Base-by-base conservation (phyloP, 2,888 invertebrate genomes). In the Eupeodes luniger region DNA sequence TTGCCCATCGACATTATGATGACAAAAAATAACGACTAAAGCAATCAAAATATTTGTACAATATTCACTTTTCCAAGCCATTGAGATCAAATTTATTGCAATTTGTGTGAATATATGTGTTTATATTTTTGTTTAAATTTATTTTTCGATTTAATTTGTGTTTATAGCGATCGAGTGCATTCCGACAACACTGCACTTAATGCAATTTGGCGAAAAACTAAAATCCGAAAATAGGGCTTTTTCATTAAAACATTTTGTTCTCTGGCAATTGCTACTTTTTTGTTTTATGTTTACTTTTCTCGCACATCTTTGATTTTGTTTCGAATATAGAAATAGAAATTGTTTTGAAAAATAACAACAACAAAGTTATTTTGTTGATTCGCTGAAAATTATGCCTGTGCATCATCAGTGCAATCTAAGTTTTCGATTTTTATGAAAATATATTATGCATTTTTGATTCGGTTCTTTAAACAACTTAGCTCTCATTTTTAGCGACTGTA, bases 151-250 rank as follows among this genome's bases (percentile, higher is more conserved):
- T 67, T 49, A 27, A 16, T n/a, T 57, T 36, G 44, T 16, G n/a
- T 19, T 47, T 62, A 66, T 69, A 12, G 69, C 57, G 34, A 19
- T 70, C 27, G 27, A 75, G 53, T 53, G 77, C 83, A 83, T 27
- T 76, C 72, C 51, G 7, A 16, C 27, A 59, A 34, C 59, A 72
- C 72, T 47, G 82, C 0, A 47, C 79, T 75, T 75, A 62, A 53
- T 83, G 86, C 79, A 76, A 78, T 49, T 70, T 79, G 11, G 14
- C 64, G 64, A 77, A 80, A 61, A 70, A 83, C 86, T 87, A 62
- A 64, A 61, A 27, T 79, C 44, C 75, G 34, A 86, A 82, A 79
- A 79, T 86, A 69, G 72, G 77, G 70, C 76, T 66, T 14, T 51
- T 72, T 47, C 11, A 47, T 44, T 70, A 7, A 40, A 55, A 55